These are phyloP conservation scores for Lamellibrachia satsuma DNA, from an alignment of 2,888 invertebrate genomes.

Conservation along the genomic window DNA sequence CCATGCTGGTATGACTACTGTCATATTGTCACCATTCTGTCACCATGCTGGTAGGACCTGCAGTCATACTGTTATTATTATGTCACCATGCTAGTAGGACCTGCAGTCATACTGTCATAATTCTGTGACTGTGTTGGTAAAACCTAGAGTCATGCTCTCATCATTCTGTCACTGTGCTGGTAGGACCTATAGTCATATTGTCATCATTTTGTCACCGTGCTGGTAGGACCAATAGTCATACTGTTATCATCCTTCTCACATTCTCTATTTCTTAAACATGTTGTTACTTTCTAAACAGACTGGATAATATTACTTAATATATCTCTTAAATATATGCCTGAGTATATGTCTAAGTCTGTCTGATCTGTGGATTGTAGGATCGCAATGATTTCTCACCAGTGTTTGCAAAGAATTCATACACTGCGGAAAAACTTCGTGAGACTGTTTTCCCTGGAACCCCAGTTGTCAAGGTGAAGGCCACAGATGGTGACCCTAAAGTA, in stretches of 20 bases:
- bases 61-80: not conserved
- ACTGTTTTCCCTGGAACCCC: slow-evolving; percentile 41
- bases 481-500: slow-evolving; percentile 45
- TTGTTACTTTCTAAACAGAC: not conserved
- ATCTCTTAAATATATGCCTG: slow-evolving; percentile 8
- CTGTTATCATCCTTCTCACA: not conserved
- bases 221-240: too few species aligned
- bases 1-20: slow-evolving; percentile 49
- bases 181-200: too few species aligned
- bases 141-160: too few species aligned
- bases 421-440: slow-evolving; percentile 40
- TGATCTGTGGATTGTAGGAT: slow-evolving; percentile 46
- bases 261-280: not conserved
- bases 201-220: too few species aligned
- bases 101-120: too few species aligned
- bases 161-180: not conserved
- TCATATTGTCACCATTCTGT: slow-evolving; percentile 4
- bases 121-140: too few species aligned
- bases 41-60: not conserved
- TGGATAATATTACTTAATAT: too few species aligned
- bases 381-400: slow-evolving; percentile 54
- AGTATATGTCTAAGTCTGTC: not conserved
- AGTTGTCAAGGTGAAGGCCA: slow-evolving; percentile 42
- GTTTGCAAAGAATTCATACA: slow-evolving; percentile 39
- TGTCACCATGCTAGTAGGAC: not conserved